Percentiles rank a stretch among this genome's conserved stretches.
phyloP scores from a whole-genome alignment of 2,888 invertebrate species.

The Philereme transversata region DNA sequence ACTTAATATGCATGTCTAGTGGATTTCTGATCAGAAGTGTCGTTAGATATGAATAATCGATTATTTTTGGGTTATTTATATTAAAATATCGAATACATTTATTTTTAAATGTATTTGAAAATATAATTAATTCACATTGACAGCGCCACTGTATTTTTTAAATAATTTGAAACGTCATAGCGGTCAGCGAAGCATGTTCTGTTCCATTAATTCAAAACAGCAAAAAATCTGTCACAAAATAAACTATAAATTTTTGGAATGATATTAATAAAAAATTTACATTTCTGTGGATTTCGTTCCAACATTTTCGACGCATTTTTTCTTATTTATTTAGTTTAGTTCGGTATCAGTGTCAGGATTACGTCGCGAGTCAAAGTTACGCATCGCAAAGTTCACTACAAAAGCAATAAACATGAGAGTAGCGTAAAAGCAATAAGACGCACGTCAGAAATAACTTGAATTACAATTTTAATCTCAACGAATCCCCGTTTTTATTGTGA shows the following conservation, averaged over 20 bases:
- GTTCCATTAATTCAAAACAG: neutral
- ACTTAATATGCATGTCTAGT: conserved; percentile 27
- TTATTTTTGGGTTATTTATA: conserved; percentile 1
- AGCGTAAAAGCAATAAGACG: conserved; percentile 80
- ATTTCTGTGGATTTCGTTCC: conserved; percentile 19
- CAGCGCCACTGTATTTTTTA: conserved; percentile 6
- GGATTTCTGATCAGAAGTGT: conserved; percentile 16
- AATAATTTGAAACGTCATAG: conserved; percentile 6
- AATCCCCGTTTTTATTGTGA: conserved; percentile 81
- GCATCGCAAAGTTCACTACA: conserved; percentile 51
- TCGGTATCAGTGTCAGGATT: conserved; percentile 53
- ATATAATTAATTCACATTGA: neutral
- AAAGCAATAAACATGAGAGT: conserved; percentile 60
- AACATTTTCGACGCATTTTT: conserved; percentile 14
- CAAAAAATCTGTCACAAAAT: conserved; percentile 11
- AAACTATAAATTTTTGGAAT: conserved; percentile 7
- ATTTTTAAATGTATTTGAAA: neutral
- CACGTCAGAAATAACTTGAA: conserved; percentile 79
- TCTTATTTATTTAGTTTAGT: conserved; percentile 5
- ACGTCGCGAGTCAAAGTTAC: conserved; percentile 51
- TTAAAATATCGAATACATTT: neutral
- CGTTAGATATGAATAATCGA: conserved; percentile 13
- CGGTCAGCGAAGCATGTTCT: conserved; percentile 2
- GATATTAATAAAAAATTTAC: conserved; percentile 8
- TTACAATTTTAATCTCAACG: conserved; percentile 83